Evolutionary conservation across 2,113 vertebrate genomes (phyloP), one percentile per base, ranked within the genome.

Genomic region (Serinus canaria): DNA sequence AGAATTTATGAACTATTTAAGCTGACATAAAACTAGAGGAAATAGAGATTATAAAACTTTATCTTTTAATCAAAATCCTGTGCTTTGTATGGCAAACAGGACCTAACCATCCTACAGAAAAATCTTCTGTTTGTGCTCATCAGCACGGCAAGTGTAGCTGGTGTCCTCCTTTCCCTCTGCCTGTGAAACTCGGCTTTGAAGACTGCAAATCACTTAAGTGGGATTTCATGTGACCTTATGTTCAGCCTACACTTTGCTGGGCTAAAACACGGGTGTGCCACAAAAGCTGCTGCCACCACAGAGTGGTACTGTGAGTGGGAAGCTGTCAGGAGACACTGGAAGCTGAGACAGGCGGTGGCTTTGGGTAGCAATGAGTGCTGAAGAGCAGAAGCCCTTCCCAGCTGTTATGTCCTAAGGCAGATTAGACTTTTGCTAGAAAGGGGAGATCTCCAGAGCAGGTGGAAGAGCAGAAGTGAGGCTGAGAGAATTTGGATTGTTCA

Each of bases 101-200:
- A 81, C 58, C n/a, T 76, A 62, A 67, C 37, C 79, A 56, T 43
- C 33, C 25, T 30, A 75, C 11, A 75, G 58, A 46, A 74, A 47
- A 44, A 59, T 16, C 60, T 67, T 76, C 3, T 59, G 25, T 35
- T 91, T 70, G n/a, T 44, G 44, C 52, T 85, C 9, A 55, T 25
- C n/a, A 85, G 56, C 46, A 46, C 0, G 0, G 50, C 52, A 70
- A 82, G 68, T 0, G 0, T 23, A 70, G 37, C 67, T 3, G 1
- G 25, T 43, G 35, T 37, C 25, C 50, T 81, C 50, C 49, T 91
- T 92, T 13, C 24, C 43, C 41, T 0, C 1, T 24, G 33, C 59
- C 55, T 27, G 37, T 58, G 41, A 70, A 74, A 77, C 33, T 47
- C 53, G 69, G 0, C 43, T 69, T n/a, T 18, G 44, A 76, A 62